Evolutionary conservation across 2,797 vertebrate species (phyloP), one percentile per base, ranked within the genome.

Genomic region (Notamacropus eugenii): DNA sequence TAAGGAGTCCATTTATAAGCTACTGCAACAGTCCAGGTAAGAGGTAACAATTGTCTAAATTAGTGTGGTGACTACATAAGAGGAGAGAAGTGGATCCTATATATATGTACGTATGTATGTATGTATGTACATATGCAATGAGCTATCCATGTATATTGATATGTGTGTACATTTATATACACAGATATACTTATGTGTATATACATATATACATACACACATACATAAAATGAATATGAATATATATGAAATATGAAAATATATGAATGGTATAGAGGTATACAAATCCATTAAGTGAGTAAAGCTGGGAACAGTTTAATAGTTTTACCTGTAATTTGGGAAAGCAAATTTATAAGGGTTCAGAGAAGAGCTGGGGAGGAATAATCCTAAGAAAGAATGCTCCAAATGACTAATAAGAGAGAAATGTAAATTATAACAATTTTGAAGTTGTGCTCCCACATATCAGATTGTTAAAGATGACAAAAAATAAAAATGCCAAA

Each of bases 21-120:
- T 19, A 82, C 46, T 82, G 19, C 19, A 40, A 74, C 9, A 24
- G 67, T 82, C 67, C 22, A 40, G 2, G 19, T 82, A 82, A 46
- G 29, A 82, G n/a, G 16, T 46, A 82, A 46, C 10, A n/a, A 40
- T 8, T 6, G 3, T 24, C n/a, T 82, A 82, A 82, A 40, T n/a
- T 74, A 40, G 19, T 3, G 19, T 82, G 22, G 67, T 40, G n/a
- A n/a, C n/a, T 74, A 19, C 8, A 16, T 40, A 40, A 74, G n/a
- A 74, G 5, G 1, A 74, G 16, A 40, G 6, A 74, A 40, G 19
- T n/a, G 29, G 62, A 67, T 19, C 14, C 34, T 67, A 16, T 16
- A 13, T 67, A 0, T n/a, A 34, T 11, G 0, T n/a, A 62, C 2
- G 0, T 10, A 8, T 0, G 24, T 24, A 57, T 8, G 24, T 24